Conservation (phyloP, 2,113 vertebrate genomes). For the Carlito syrichta region DNA sequence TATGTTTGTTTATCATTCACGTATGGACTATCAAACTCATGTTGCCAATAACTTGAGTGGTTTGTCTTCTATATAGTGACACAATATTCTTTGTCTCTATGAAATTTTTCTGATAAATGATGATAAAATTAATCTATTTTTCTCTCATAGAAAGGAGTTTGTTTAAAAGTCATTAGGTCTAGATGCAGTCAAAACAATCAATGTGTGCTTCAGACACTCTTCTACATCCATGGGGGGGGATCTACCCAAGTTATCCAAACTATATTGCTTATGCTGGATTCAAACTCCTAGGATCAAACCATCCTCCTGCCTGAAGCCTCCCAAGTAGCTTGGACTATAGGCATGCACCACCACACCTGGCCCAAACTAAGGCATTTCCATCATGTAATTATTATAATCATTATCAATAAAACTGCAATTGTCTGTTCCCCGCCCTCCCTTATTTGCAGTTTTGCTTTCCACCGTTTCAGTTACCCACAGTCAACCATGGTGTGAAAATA, state of each 20-base stretch:
- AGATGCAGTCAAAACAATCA: neutral
- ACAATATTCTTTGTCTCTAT: neutral
- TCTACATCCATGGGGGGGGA: neutral
- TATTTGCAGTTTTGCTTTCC: neutral
- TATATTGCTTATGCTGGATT: no score
- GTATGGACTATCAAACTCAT: neutral
- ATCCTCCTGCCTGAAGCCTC: no score
- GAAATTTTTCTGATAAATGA: neutral
- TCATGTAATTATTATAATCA: neutral
- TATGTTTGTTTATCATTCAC: neutral
- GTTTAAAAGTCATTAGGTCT: neutral
- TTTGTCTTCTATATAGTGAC: neutral
- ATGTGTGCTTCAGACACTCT: neutral
- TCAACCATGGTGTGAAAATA: neutral
- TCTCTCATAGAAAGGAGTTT: neutral
- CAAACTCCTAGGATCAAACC: no score
- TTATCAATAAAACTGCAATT: neutral
- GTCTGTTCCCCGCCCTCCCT: neutral
- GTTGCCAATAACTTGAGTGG: neutral
- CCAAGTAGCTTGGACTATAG: no score
- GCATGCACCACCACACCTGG: no score
- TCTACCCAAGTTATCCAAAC: neutral
- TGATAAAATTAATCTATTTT: neutral
- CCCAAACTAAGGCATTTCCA: neutral
- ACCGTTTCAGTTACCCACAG: neutral